phyloP scores from a whole-genome alignment of 2,113 vertebrate species.

The Cisticola juncidis region DNA sequence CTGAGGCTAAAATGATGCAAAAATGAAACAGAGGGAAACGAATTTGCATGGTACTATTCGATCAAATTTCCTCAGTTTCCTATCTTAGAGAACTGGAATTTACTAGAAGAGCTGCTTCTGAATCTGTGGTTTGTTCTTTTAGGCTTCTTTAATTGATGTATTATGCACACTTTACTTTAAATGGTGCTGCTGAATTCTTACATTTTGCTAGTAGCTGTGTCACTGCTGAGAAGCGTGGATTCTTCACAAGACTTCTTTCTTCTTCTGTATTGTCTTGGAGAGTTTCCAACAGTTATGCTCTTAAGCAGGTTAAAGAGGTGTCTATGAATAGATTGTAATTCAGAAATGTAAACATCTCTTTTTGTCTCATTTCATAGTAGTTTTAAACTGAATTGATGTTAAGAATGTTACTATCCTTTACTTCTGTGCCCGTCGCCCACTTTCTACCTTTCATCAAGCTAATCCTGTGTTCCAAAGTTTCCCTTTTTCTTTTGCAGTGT shows the following conservation, averaged over 20 bases:
- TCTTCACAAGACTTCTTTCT: not conserved
- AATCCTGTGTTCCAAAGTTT: not conserved
- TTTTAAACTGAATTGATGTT: not conserved
- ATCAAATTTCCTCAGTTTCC: not conserved
- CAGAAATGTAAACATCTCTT: not conserved
- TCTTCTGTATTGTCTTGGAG: constrained; percentile 6
- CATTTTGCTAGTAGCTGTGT: not conserved
- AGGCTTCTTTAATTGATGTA: not conserved
- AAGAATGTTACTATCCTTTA: not conserved
- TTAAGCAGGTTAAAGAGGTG: not conserved
- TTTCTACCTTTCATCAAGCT: not conserved
- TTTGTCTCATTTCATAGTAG: not conserved
- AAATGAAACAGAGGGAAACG: not conserved
- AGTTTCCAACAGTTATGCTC: not conserved
- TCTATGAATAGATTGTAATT: not conserved
- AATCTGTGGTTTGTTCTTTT: not conserved
- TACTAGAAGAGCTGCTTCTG: not conserved
- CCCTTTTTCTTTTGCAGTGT: not conserved
- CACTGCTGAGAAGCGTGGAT: not conserved
- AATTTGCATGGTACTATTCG: not conserved
- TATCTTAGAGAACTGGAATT: not conserved
- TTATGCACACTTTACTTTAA: not conserved
- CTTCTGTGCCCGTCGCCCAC: not conserved
- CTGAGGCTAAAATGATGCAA: not conserved
- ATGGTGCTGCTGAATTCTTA: not conserved